Base-by-base conservation (phyloP, 1,140 invertebrate genomes). In the Polypedilum vanderplanki region DNA sequence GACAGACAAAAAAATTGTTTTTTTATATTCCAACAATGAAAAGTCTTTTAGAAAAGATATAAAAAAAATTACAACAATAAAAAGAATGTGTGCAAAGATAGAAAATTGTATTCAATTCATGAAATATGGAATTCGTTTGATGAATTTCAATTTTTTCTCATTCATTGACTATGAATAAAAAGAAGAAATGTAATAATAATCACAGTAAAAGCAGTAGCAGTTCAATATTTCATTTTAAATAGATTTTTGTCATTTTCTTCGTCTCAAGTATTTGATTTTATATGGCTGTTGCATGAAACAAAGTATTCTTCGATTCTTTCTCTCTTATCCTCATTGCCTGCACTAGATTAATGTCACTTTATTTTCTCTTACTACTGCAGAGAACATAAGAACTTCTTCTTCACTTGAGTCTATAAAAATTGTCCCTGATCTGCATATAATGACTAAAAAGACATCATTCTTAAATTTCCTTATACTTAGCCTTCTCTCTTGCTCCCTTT, bases 201-300 rank as follows among this genome's bases (percentile, higher is more conserved):
- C 24, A 33, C 24, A 33, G 24, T 3, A 33, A 33, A 33, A 33
- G 5, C 24, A 33, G 24, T 33, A 33, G 24, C 24, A 33, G 24
- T 57, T 57, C 46, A 57, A 57, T 57, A 57, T 57, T n/a, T 57
- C 46, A 57, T 57, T 57, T 57, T 57, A 57, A 57, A 57, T 57
- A 57, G 46, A 57, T 57, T 57, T n/a, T 57, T 57, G 46, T 57
- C 46, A 57, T 57, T 57, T 57, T 4, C 46, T 15, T 57, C 46
- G 12, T 57, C 46, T 57, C 46, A 57, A 57, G 9, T 57, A 57
- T 57, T n/a, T 57, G 46, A 57, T 57, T 57, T 57, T 57, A 4
- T 57, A 57, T 57, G 9, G n/a, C n/a, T 57, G 46, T 57, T 57
- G 46, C 46, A 57, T 57, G 46, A 57, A 57, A 57, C 46, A 57